Conservation (phyloP, 2,113 vertebrate genomes). For the Merops nubicus region DNA sequence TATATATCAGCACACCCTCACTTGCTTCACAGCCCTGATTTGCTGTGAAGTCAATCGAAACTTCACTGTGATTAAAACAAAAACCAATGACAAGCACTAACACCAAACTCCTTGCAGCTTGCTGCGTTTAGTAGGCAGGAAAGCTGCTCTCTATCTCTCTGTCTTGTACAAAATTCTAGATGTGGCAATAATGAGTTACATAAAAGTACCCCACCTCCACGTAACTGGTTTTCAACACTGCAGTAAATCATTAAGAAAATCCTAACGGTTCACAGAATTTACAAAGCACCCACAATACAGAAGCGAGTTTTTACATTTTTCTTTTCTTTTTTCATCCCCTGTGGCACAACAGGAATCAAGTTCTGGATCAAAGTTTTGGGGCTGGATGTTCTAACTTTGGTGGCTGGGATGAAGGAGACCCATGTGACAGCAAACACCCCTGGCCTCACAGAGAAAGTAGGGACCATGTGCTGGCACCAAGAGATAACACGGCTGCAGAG, state of each 20-base stretch:
- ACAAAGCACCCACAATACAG: neutral
- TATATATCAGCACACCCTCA: neutral
- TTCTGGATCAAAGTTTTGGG: neutral
- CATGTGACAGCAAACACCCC: fast-evolving
- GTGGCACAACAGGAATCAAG: neutral
- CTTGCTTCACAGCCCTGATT: neutral
- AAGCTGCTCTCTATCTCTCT: neutral
- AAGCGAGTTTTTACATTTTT: neutral
- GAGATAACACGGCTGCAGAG: neutral
- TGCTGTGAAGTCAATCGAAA: neutral
- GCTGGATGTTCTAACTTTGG: neutral
- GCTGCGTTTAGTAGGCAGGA: neutral
- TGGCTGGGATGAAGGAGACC: neutral
- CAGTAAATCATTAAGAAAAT: neutral
- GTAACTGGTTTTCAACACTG: neutral
- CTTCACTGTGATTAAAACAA: neutral
- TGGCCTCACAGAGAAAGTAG: fast-evolving
- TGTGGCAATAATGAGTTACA: neutral
- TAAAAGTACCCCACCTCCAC: neutral
- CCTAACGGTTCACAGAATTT: neutral
- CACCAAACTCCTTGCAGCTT: neutral
- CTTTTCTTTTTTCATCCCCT: fast-evolving
- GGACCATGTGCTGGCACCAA: fast-evolving
- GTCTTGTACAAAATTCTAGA: neutral
- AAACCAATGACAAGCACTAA: neutral